Conservation (phyloP, 2,888 invertebrate species). For the Netelia melanura region DNA sequence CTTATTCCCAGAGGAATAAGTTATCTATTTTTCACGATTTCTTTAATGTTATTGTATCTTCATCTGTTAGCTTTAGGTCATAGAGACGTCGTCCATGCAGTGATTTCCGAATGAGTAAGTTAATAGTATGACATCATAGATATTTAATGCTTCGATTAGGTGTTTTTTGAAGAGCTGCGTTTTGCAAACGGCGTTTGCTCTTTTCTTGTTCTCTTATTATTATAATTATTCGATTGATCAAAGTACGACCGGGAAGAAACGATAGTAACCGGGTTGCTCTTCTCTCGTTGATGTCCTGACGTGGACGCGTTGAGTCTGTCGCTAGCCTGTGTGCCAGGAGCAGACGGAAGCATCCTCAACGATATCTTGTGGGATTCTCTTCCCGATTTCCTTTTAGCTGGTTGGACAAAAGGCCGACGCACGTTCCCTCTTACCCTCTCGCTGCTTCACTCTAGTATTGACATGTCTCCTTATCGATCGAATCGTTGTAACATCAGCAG, state of each 20-base stretch:
- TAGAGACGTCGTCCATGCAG: too few relatives aligned
- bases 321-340: conserved; percentile 1
- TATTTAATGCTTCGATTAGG: too few relatives aligned
- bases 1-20: too few relatives aligned
- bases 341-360: conserved; percentile 28
- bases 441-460: conserved; percentile 50
- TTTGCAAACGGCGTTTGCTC: too few relatives aligned
- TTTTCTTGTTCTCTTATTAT: too few relatives aligned
- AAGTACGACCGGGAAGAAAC: conserved; percentile 46
- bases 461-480: conserved; percentile 63
- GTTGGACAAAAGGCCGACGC: conserved; percentile 51
- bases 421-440: conserved; percentile 16
- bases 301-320: conserved; percentile 47
- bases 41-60: too few relatives aligned
- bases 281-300: conserved; percentile 73
- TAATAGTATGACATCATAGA: too few relatives aligned
- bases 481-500: conserved; percentile 33
- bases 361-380: conserved; percentile 43
- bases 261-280: conserved; percentile 41
- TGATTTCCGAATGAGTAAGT: too few relatives aligned
- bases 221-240: not conserved
- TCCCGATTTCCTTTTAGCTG: conserved; percentile 57
- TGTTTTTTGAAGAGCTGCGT: too few relatives aligned
- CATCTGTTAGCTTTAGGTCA: too few relatives aligned
- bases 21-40: too few relatives aligned